A percentile compares a stretch with the other conserved stretches of the same genome.
Conservation (phyloP, 2,797 vertebrate genomes). For the Discoglossus pictus region DNA sequence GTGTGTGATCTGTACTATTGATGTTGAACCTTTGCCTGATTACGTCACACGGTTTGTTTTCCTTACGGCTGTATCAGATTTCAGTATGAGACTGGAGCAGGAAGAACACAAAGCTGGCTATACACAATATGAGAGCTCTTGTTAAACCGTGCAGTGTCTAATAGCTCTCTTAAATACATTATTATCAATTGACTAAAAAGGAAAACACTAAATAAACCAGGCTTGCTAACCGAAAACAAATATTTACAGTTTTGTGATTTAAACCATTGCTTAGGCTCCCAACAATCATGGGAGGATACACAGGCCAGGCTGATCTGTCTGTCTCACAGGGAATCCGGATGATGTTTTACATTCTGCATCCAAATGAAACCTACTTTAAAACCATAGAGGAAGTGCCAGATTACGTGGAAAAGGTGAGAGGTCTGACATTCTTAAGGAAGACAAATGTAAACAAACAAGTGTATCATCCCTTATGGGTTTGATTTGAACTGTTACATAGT, state of each 20-base stretch:
- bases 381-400: constrained; percentile 78
- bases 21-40: background rate
- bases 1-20: background rate
- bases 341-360: constrained; percentile 78
- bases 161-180: background rate
- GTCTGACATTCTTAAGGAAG: background rate
- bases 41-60: constrained; percentile 11
- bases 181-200: no score
- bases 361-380: constrained; percentile 79
- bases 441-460: background rate
- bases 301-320: constrained; percentile 43
- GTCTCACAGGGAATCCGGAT: constrained; percentile 68
- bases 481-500: no score
- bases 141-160: background rate
- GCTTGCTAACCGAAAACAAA: no score
- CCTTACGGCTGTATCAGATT: constrained; percentile 1
- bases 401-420: constrained; percentile 85
- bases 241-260: no score
- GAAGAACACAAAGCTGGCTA: constrained; percentile 10
- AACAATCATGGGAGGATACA: constrained; percentile 37
- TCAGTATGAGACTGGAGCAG: background rate
- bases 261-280: background rate
- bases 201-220: no score
- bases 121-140: background rate
- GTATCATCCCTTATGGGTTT: no score